Evolutionary conservation across 2,113 vertebrate genomes (phyloP).

Genomic region (Macaca mulatta): DNA sequence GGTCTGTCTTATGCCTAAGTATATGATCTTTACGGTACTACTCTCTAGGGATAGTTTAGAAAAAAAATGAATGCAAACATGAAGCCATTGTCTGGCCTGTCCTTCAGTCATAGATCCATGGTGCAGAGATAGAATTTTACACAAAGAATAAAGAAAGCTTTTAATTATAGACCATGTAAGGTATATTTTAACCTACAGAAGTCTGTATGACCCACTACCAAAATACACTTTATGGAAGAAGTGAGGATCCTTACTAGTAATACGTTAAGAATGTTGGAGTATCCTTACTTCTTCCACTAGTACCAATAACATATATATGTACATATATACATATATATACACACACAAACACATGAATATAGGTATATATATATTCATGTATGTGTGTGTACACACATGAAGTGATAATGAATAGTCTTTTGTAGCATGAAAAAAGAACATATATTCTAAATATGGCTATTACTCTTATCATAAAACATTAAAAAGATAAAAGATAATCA

Average conservation of each 20-base stretch:
- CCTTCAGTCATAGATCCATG: not conserved
- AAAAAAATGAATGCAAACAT: not conserved
- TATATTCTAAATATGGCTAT: not conserved
- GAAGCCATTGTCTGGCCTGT: not conserved
- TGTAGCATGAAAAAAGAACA: not conserved
- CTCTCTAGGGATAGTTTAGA: not conserved
- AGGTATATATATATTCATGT: not conserved
- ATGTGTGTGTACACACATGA: not conserved
- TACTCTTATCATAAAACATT: not conserved
- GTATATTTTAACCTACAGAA: not conserved
- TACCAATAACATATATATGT: not conserved
- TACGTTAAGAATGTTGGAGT: not conserved
- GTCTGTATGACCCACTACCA: not conserved
- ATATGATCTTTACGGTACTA: not conserved
- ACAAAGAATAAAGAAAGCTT: not conserved
- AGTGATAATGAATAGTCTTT: not conserved
- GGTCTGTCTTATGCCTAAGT: not conserved
- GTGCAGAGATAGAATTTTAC: not conserved
- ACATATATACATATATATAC: not conserved
- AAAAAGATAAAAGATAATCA: not conserved
- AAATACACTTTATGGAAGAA: not conserved
- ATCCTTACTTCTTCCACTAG: not conserved
- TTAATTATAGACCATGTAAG: not conserved
- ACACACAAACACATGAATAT: no score
- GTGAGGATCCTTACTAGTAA: not conserved